These are phyloP conservation scores for Phyto melanocephala DNA, from an alignment of 2,888 invertebrate species.

Conservation along the genomic window DNA sequence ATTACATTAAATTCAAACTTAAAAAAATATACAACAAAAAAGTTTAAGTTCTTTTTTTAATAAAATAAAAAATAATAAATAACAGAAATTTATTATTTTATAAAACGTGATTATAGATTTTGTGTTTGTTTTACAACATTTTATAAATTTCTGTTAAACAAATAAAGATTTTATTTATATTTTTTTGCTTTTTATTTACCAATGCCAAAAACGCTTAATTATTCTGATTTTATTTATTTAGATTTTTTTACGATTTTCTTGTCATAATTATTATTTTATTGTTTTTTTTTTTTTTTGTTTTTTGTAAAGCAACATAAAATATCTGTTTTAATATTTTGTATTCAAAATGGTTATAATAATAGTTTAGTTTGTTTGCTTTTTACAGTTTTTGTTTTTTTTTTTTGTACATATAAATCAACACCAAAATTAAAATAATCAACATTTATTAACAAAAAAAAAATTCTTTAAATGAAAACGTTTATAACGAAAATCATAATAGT, in stretches of 20 bases:
- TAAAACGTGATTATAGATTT: no score
- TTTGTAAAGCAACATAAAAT: slow-evolving; percentile 54
- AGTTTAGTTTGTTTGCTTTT: slow-evolving; percentile 31
- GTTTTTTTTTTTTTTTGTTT: background rate
- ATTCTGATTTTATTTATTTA: slow-evolving; percentile 27
- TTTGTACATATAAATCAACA: slow-evolving; percentile 35
- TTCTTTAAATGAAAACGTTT: slow-evolving; percentile 62
- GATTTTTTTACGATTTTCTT: background rate
- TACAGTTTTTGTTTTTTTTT: slow-evolving; percentile 31
- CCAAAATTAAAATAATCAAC: slow-evolving; percentile 52
- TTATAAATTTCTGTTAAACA: background rate
- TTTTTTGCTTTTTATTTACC: slow-evolving; percentile 40
- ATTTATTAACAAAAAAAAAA: slow-evolving; percentile 58
- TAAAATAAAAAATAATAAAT: background rate
- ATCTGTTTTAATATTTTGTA: slow-evolving; percentile 2
- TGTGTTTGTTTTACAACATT: background rate
- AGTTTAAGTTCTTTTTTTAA: slow-evolving; percentile 36
- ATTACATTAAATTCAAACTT: background rate
- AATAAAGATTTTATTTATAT: background rate
- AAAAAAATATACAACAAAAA: slow-evolving; percentile 60
- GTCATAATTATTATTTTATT: background rate
- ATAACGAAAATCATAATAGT: slow-evolving; percentile 47
- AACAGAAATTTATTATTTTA: background rate
- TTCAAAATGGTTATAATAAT: background rate
- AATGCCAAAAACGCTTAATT: slow-evolving; percentile 64